Conservation (phyloP, 2,888 invertebrate genomes). For the Colostygia pectinataria region DNA sequence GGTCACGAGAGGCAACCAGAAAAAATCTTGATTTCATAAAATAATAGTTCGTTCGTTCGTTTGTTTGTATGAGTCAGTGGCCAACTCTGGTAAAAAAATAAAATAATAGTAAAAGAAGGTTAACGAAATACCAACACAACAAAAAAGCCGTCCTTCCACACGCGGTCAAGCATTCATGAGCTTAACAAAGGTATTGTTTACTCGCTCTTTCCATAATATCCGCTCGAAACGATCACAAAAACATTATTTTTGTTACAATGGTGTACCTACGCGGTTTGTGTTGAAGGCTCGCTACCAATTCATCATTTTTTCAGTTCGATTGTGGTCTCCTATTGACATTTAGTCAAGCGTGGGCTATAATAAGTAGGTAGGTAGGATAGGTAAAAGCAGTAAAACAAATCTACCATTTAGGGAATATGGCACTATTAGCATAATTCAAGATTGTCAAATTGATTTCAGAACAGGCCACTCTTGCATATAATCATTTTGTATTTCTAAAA, state of each 20-base stretch:
- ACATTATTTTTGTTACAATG: constrained; percentile 26
- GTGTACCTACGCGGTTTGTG: constrained; percentile 11
- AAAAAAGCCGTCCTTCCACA: constrained; percentile 39
- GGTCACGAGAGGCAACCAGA: constrained; percentile 2
- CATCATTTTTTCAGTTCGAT: constrained; percentile 19
- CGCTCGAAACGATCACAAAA: constrained; percentile 26
- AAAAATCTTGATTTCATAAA: constrained; percentile 12
- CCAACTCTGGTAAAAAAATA: too few species aligned
- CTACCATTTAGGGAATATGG: too few species aligned
- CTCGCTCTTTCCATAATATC: constrained; percentile 26
- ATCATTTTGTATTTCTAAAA: too few species aligned
- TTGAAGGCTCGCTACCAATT: constrained; percentile 15
- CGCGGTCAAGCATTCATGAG: constrained; percentile 41
- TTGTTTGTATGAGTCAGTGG: too few species aligned
- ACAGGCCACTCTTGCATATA: too few species aligned
- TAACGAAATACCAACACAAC: constrained; percentile 17
- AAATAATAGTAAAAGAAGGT: constrained; percentile 27
- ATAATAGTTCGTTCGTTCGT: too few species aligned
- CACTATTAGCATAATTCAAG: too few species aligned
- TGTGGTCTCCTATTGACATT: constrained; percentile 7
- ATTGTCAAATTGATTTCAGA: too few species aligned
- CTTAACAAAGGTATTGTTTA: constrained; percentile 42
- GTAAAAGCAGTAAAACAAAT: too few species aligned
- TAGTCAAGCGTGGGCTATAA: constrained; percentile 4
- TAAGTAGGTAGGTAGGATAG: background rate